These are phyloP conservation scores for Sciurus niger DNA, from an alignment of 2,113 vertebrate genomes.

Conservation along the genomic window DNA sequence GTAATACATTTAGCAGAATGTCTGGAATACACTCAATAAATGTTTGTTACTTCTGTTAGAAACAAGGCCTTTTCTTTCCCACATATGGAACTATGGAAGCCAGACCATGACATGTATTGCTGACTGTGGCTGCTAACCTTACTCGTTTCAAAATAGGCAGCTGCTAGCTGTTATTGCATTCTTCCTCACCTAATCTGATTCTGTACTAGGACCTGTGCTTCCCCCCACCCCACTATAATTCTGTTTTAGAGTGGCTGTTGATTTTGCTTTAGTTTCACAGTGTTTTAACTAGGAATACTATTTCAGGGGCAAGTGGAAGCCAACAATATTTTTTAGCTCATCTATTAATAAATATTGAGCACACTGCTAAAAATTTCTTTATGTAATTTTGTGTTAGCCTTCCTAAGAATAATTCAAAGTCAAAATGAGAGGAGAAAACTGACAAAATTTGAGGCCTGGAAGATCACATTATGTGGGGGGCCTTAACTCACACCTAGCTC, in stretches of 20 bases:
- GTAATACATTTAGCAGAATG: constrained; percentile 1
- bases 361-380: not conserved
- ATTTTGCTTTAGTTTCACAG: constrained; percentile 29
- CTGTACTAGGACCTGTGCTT: not conserved
- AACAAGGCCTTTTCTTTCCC: not conserved
- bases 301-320: constrained; percentile 21
- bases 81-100: not conserved
- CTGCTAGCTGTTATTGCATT: not conserved
- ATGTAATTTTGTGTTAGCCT: constrained; percentile 48
- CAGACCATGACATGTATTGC: not conserved
- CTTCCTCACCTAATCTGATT: not conserved
- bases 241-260: not conserved
- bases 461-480: not conserved
- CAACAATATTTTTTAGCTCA: not conserved
- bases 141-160: not conserved
- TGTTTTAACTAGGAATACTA: not conserved
- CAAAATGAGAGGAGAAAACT: not conserved
- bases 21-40: not conserved
- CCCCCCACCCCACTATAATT: not conserved
- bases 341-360: constrained; percentile 21
- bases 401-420: not conserved
- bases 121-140: not conserved
- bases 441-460: constrained; percentile 2
- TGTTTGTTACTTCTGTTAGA: not conserved
- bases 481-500: not conserved